A percentile compares a stretch with the other conserved stretches of the same genome.
Evolutionary conservation across 2,113 vertebrate genomes (phyloP).

Genomic region (Shinisaurus crocodilurus): DNA sequence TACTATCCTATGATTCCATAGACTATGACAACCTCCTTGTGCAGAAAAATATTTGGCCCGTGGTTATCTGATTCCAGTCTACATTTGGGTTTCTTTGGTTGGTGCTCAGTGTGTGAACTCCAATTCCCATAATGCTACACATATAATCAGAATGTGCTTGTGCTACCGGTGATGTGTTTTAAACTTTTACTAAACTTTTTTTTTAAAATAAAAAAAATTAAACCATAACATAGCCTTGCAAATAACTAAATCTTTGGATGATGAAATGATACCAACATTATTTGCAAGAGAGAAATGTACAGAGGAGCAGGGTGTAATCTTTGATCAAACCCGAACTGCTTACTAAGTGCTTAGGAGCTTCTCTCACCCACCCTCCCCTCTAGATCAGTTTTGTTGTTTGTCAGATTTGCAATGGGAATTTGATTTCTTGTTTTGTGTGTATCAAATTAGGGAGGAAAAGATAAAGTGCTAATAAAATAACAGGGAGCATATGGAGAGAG

Average conservation of each 20-base stretch:
- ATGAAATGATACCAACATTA: background rate
- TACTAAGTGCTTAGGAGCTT: background rate
- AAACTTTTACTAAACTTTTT: no score
- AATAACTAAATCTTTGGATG: background rate
- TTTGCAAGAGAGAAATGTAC: background rate
- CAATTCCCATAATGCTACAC: background rate
- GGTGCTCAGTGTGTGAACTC: background rate
- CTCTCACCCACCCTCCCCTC: background rate
- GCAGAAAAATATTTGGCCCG: no score
- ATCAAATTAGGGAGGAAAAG: conserved; percentile 43
- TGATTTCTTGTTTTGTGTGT: conserved; percentile 41
- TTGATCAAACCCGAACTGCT: conserved; percentile 51
- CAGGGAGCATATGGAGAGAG: conserved; percentile 57
- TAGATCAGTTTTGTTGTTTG: conserved; percentile 39
- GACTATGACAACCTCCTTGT: no score
- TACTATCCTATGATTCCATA: no score
- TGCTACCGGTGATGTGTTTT: background rate
- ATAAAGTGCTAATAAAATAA: conserved; percentile 60
- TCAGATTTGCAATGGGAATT: conserved; percentile 50
- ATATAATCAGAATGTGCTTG: background rate
- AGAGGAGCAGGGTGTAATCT: conserved; percentile 38
- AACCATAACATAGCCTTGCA: background rate
- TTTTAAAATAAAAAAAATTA: no score
- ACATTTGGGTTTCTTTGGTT: fast-evolving
- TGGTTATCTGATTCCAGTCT: no score